Evolutionary conservation across 1,140 invertebrate genomes (phyloP), one percentile per base, ranked within the genome.

Genomic region (Phocides pigmalion): DNA sequence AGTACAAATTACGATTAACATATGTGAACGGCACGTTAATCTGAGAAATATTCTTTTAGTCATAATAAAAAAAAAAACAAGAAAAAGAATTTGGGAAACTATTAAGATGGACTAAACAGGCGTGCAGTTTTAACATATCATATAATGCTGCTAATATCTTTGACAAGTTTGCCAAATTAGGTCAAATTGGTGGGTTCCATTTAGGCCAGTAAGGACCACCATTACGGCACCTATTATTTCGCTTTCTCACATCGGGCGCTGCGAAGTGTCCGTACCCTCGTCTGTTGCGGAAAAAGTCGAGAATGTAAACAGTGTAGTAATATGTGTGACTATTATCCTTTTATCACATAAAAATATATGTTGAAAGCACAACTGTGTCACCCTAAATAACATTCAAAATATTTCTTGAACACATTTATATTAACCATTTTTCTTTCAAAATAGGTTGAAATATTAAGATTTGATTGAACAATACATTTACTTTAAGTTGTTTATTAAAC

Each of bases 321-420:
- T 50, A 50, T 22, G 28, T 50, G 28, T 32, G 47, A 35, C 25
- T 35, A 17, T 50, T 35, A 50, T 50, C 47, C 47, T 50, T 35
- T 50, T 50, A 35, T 50, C 47, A 50, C 47, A 35, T 3, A 2
- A 6, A 51, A 51, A 51, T 51, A 51, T 17, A 39, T 51, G 25
- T 51, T n/a, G 15, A 32, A 16, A 51, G 15, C 8, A 51, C 28
- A 35, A 51, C 35, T 49, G 47, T 32, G 47, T 32, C 12, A 28
- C 15, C 14, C 3, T n/a, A 15, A 12, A 14, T 22, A 49, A 25
- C 1, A 8, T 2, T 2, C 12, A 3, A 16, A 14, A 32, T n/a
- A n/a, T 28, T 49, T 32, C 25, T 11, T 49, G 16, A 2, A 2
- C 25, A 28, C 9, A 8, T 28, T 35, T 35, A 11, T 2, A 3